A percentile compares a stretch with the other conserved stretches of the same genome.
phyloP scores from a whole-genome alignment of 2,888 invertebrate species.

The Vesta saturnalis region DNA sequence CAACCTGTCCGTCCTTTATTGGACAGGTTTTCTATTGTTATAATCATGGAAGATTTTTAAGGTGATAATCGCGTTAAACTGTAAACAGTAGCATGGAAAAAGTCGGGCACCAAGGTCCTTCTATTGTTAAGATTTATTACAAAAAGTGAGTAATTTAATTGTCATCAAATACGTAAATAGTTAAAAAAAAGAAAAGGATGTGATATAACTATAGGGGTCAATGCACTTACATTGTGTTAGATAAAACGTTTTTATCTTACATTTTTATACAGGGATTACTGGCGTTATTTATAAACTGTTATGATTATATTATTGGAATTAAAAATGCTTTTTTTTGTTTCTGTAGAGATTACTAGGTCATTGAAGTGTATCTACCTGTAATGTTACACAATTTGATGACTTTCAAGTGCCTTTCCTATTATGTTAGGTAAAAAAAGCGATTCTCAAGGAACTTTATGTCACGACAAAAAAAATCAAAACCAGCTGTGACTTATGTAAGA shows the following conservation, averaged over 20 bases:
- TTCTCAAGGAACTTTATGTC: conserved; percentile 14
- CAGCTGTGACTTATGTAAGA: conserved; percentile 15
- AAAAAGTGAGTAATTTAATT: conserved; percentile 4
- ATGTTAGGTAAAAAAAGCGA: conserved; percentile 9
- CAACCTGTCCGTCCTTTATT: conserved; percentile 17
- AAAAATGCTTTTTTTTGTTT: background rate
- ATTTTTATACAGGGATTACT: background rate
- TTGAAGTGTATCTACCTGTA: background rate
- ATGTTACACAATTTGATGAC: conserved; percentile 9
- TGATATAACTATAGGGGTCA: background rate
- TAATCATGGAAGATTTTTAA: conserved; percentile 2
- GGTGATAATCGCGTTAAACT: background rate
- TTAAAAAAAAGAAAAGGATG: background rate
- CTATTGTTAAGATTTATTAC: background rate
- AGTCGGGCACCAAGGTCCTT: background rate
- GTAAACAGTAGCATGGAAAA: conserved; percentile 5
- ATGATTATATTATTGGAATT: background rate
- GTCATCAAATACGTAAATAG: background rate
- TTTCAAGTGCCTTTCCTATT: conserved; percentile 12
- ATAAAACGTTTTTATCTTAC: background rate
- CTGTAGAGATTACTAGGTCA: conserved; percentile 2
- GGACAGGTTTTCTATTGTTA: conserved; percentile 17
- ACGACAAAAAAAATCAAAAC: conserved; percentile 12
- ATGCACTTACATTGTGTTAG: background rate
- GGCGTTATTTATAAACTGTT: conserved; percentile 8